Conservation (phyloP, 2,113 vertebrate species). For the Lamprologus lemairii region DNA sequence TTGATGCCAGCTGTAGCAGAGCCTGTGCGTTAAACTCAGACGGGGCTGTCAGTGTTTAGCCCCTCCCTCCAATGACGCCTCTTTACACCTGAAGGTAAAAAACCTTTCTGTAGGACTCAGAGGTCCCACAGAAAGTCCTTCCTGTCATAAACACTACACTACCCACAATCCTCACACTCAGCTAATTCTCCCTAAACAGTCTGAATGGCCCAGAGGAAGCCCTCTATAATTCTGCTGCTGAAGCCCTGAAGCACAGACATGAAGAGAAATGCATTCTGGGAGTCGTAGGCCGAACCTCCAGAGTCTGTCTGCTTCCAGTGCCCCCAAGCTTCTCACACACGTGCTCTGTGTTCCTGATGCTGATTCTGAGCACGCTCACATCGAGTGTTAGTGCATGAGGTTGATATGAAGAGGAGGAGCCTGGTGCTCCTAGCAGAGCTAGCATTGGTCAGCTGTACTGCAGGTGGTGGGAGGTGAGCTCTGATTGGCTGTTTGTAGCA, state of each 20-base stretch:
- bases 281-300: not conserved
- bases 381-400: not conserved
- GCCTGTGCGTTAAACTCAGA: not conserved
- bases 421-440: not conserved
- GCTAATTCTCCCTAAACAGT: not conserved
- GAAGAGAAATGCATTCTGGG: not conserved
- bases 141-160: not conserved
- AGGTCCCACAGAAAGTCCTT: not conserved
- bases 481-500: constrained; percentile 3
- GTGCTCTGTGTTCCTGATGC: not conserved
- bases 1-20: not conserved
- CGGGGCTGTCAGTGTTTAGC: not conserved
- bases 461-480: not conserved
- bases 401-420: not conserved
- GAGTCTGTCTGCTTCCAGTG: not conserved
- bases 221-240: not conserved
- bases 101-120: not conserved
- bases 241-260: not conserved
- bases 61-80: not conserved
- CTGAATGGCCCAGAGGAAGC: not conserved
- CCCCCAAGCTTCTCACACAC: not conserved
- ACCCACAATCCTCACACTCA: not conserved
- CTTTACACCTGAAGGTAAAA: not conserved
- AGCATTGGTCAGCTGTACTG: not conserved
- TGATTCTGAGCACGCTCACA: not conserved